Base-by-base conservation (phyloP, 2,797 vertebrate species). In the Allenopithecus nigroviridis region DNA sequence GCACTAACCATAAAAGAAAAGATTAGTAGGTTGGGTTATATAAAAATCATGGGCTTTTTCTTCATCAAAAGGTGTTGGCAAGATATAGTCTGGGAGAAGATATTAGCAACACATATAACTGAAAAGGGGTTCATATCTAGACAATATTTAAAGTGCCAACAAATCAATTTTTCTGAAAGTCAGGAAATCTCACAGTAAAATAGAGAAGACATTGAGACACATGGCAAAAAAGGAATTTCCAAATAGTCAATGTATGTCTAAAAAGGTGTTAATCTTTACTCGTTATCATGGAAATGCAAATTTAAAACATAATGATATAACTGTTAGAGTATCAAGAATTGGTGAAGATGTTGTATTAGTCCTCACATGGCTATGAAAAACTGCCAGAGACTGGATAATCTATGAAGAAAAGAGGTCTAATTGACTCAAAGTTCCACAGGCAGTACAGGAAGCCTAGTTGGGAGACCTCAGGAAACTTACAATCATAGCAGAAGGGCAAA, bases 131-230 rank as follows among this genome's bases (percentile, higher is more conserved):
- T 93, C 43, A 61, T 74, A 79, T 30, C 19, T 33, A 89, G 24
- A 94, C 94, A 78, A 61, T 74, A 96, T 80, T 85, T 43, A 50
- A 96, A 96, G 89, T 91, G 48, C 12, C 79, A 74, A 81, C 1
- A 48, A 86, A 41, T 41, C 26, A 24, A 30, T 68, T 81, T 79
- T 92, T 74, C 46, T 24, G 81, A 96, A 89, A 85, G 9, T 81
- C 16, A 89, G 55, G 84, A 81, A 96, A 50, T 68, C 33, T 21
- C 55, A 6, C 22, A 80, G 30, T 92, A 91, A 91, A 95, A 81
- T 30, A 88, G 10, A 8, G 16, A 96, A 85, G 6, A 90, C 26
- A 33, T 16, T 84, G 55, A 91, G 61, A 85, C 39, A 74, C 43
- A 76, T 93, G 72, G 90, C 28, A 57, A 80, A 94, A 88, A 80